Conservation (phyloP, 2,888 invertebrate genomes). For the Osmoderma eremita region DNA sequence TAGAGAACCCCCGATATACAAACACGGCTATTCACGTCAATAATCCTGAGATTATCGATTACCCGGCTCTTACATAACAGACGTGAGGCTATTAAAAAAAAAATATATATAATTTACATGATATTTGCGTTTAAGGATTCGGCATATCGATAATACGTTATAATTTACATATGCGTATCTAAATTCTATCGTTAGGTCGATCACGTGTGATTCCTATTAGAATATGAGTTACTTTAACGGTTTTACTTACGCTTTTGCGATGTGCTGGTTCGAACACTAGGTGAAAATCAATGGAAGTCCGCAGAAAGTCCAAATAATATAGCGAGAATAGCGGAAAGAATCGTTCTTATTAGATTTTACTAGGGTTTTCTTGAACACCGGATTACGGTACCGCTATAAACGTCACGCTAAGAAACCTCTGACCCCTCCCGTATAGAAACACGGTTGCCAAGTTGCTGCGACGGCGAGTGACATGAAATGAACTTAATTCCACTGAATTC, state of each 20-base stretch:
- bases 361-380: not conserved
- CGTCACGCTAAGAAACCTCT: slow-evolving; percentile 42
- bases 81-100: not conserved
- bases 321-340: not conserved
- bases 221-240: not conserved
- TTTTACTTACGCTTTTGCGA: slow-evolving; percentile 18
- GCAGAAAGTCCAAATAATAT: not conserved
- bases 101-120: not conserved
- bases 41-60: slow-evolving; percentile 39
- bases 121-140: not conserved
- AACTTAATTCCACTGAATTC: too few relatives aligned
- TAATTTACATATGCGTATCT: not conserved
- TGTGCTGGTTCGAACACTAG: not conserved
- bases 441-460: slow-evolving; percentile 36
- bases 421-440: slow-evolving; percentile 40
- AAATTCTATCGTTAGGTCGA: slow-evolving; percentile 1
- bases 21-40: slow-evolving; percentile 5
- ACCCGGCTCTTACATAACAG: slow-evolving; percentile 41
- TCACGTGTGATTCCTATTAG: slow-evolving; percentile 13
- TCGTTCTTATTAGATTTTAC: slow-evolving; percentile 1
- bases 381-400: slow-evolving; percentile 38
- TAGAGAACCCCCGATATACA: not conserved
- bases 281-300: not conserved
- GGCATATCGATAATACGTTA: too few relatives aligned
- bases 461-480: not conserved